Evolutionary conservation across 1,140 invertebrate species (phyloP).

Genomic region (Eurosta solidaginis): DNA sequence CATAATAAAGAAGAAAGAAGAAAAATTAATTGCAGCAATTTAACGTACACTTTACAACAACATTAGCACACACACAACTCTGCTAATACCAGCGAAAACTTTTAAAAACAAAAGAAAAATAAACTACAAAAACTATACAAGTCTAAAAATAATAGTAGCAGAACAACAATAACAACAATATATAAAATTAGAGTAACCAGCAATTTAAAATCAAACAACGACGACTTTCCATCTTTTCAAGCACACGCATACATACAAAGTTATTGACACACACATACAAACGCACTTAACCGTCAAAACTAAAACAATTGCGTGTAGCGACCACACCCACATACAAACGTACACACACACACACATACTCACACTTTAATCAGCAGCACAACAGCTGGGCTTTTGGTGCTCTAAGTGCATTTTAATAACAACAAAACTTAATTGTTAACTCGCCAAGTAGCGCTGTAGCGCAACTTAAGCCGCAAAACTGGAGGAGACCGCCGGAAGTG

Average conservation of each 20-base stretch:
- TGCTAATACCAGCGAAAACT: constrained; percentile 8
- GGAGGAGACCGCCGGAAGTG: constrained; percentile 14
- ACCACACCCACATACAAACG: constrained; percentile 13
- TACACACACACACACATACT: not conserved
- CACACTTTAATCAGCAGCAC: not conserved
- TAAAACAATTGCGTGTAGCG: not conserved
- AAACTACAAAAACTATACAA: not conserved
- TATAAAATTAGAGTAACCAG: constrained; percentile 20
- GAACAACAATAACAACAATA: constrained; percentile 13
- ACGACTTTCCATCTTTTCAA: constrained; percentile 17
- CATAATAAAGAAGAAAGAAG: not conserved
- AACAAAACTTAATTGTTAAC: constrained; percentile 8
- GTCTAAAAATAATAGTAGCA: not conserved
- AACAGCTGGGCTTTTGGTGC: not conserved
- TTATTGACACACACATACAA: not conserved
- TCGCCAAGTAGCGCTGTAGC: not conserved
- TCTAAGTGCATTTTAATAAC: constrained; percentile 4
- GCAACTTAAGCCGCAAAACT: not conserved
- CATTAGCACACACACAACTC: too few species aligned
- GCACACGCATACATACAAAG: not conserved
- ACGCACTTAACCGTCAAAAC: not conserved
- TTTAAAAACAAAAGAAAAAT: not conserved
- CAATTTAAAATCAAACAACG: constrained; percentile 20
- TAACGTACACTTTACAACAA: constrained; percentile 17
- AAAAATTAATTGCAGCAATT: not conserved